These are phyloP conservation scores for Diplodus puntazzo DNA, from an alignment of 2,797 vertebrate species.

Conservation along the genomic window DNA sequence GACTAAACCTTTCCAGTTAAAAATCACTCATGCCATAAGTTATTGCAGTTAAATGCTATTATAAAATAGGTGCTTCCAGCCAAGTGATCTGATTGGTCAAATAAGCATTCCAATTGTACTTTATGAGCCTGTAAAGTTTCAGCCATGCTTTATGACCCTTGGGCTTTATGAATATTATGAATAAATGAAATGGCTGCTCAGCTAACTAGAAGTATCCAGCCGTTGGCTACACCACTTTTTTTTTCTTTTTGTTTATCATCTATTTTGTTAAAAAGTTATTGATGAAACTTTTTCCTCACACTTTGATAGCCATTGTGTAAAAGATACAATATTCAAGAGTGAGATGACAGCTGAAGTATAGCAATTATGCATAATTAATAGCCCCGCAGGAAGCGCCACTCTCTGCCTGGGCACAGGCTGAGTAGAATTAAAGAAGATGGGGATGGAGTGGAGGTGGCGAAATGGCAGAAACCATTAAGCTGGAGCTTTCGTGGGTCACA, in stretches of 20 bases:
- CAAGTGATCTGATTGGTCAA: slow-evolving; percentile 84
- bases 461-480: slow-evolving; percentile 61
- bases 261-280: slow-evolving; percentile 37
- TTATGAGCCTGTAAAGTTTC: slow-evolving; percentile 81
- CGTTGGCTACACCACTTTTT: slow-evolving; percentile 11
- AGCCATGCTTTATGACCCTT: slow-evolving; percentile 81
- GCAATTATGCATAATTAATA: slow-evolving; percentile 78
- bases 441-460: slow-evolving; percentile 49
- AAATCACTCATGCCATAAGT: slow-evolving; percentile 82
- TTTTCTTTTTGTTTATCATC: slow-evolving; percentile 47
- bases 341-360: slow-evolving; percentile 61
- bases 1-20: slow-evolving; percentile 74
- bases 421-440: slow-evolving; percentile 69
- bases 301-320: slow-evolving; percentile 40
- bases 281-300: slow-evolving; percentile 21
- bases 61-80: slow-evolving; percentile 82
- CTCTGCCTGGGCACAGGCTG: slow-evolving; percentile 47
- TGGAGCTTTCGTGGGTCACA: slow-evolving; percentile 49
- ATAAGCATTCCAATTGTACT: slow-evolving; percentile 83
- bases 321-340: slow-evolving; percentile 54
- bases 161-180: slow-evolving; percentile 76
- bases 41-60: slow-evolving; percentile 85
- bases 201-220: slow-evolving; percentile 69
- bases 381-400: slow-evolving; percentile 57
- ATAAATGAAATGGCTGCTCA: slow-evolving; percentile 68